Evolutionary conservation across 1,140 invertebrate species (phyloP), one percentile per base, ranked within the genome.

Genomic region (Pseudoatta argentina): DNA sequence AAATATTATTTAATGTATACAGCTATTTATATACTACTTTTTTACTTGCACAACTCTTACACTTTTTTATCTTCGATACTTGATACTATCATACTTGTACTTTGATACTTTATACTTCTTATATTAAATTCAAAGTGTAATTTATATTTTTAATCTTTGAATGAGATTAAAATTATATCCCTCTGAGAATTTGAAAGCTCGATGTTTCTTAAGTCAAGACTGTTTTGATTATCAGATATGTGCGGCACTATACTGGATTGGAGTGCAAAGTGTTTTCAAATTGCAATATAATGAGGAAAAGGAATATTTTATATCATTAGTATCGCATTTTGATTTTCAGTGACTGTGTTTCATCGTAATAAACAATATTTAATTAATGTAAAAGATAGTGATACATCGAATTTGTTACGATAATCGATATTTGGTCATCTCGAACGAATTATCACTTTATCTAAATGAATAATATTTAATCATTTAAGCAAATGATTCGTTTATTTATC

Each of bases 231-330:
- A 44, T 78, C 24, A 78, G 30, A 34, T 34, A 34, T 18, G 2
- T 12, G 6, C 10, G 14, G 21, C 57, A 8, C 21, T 76, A 24
- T 72, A 14, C n/a, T 48, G 44, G 12, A 51, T 51, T 34, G 18
- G 8, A 81, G 51, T 88, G 55, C 30, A 81, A 67, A 27, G 53
- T 75, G 24, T 79, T 51, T 88, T 82, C 44, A 64, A 76, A 88
- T 81, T 64, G 39, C 51, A 72, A 21, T 61, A 24, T 30, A 16
- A 18, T 24, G 57, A 44, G 24, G 7, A 39, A 81, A 73, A 73
- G 67, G 66, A 59, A 44, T 44, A 44, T 44, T 44, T 44, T 44
- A 44, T 44, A 7, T 39, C 34, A 39, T 39, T 39, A 39, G 34
- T 39, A 39, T 8, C 34, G 34, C 7, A 8, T 8, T 39, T 39